phyloP scores from a whole-genome alignment of 2,797 vertebrate genomes.

The Chrysocyon brachyurus region DNA sequence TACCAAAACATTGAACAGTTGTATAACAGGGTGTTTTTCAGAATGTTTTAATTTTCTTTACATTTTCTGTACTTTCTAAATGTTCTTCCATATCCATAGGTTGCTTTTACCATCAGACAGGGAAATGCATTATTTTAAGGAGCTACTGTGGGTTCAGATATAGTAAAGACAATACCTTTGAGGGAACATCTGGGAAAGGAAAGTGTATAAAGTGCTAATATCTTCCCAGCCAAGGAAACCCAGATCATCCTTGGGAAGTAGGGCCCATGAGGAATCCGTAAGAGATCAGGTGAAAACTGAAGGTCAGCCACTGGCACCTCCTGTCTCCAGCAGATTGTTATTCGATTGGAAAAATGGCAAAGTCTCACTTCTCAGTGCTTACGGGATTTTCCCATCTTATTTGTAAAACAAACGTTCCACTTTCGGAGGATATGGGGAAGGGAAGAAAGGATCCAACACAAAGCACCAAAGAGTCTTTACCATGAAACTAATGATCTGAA shows the following conservation, averaged over 20 bases:
- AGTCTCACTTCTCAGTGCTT: background rate
- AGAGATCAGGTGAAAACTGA: background rate
- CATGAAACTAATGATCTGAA: background rate
- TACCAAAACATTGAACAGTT: background rate
- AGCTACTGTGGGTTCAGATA: background rate
- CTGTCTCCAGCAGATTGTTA: background rate
- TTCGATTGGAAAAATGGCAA: background rate
- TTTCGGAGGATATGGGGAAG: background rate
- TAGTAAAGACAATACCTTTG: background rate
- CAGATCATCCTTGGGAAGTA: background rate
- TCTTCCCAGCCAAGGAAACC: background rate
- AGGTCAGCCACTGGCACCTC: background rate
- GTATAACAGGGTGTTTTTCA: background rate
- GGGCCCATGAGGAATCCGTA: background rate
- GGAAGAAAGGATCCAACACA: background rate
- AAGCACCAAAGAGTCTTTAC: background rate
- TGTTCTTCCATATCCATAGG: background rate
- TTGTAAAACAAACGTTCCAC: background rate
- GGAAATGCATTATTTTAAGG: slow-evolving; percentile 48
- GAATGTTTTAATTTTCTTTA: background rate
- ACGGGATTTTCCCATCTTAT: background rate
- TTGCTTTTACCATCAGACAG: slow-evolving; percentile 26
- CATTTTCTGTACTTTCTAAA: slow-evolving; percentile 45
- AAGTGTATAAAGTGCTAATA: background rate
- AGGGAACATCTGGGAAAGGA: background rate